Evolutionary conservation across 1,140 invertebrate species (phyloP).

Genomic region (Psix sp.): DNA sequence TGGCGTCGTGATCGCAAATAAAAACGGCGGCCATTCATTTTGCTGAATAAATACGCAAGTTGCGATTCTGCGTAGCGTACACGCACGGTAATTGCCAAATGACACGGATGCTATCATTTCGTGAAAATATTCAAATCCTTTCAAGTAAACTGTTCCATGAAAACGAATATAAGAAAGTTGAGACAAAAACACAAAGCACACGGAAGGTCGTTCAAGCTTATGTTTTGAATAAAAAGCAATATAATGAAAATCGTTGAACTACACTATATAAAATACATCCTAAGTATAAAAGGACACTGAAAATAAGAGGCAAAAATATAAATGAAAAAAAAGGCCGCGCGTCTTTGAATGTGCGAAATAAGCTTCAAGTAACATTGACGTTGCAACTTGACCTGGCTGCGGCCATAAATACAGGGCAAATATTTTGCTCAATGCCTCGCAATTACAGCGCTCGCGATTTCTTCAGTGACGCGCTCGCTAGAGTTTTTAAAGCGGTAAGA

Average conservation of each 20-base stretch:
- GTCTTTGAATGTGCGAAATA: constrained; percentile 38
- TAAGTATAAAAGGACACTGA: constrained; percentile 28
- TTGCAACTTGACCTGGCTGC: constrained; percentile 38
- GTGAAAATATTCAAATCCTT: no score
- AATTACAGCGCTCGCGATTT: constrained; percentile 48
- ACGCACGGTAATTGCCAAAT: no score
- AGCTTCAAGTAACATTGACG: constrained; percentile 49
- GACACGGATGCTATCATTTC: no score
- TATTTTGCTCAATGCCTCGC: constrained; percentile 50
- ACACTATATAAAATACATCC: constrained; percentile 34
- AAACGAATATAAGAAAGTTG: background rate
- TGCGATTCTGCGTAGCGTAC: no score
- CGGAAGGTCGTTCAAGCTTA: constrained; percentile 8
- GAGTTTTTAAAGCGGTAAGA: background rate
- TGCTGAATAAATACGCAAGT: no score
- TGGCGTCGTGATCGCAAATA: no score
- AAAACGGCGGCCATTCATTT: no score
- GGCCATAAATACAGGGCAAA: constrained; percentile 39
- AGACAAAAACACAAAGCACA: background rate
- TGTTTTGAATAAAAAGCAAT: constrained; percentile 21
- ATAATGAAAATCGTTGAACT: constrained; percentile 25
- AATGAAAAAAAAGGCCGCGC: constrained; percentile 26
- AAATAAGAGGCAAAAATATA: constrained; percentile 21
- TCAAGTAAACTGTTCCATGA: no score
- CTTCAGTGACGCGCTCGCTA: constrained; percentile 16